Evolutionary conservation across 92 coral and sea anemone genomes (phyloP).

Genomic region (Heliopora coerulea): DNA sequence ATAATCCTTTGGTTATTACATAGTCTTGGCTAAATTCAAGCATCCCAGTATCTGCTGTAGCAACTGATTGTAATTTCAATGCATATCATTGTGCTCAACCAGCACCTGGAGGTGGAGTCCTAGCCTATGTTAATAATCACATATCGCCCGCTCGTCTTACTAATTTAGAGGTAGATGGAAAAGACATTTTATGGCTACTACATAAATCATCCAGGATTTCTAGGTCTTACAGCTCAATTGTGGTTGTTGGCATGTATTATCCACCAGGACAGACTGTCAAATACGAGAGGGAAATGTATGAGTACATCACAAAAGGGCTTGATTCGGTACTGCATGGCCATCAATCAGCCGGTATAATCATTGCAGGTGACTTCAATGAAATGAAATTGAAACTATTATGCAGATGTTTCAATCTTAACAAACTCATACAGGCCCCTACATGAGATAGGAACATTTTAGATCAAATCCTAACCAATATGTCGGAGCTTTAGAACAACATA

Average conservation of each 20-base stretch:
- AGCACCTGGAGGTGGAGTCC: constrained; percentile 16
- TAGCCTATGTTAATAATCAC: constrained; percentile 15
- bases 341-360: constrained; percentile 39
- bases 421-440: constrained; percentile 35
- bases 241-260: constrained; percentile 33
- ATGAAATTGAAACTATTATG: background rate
- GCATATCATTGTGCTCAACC: constrained; percentile 22
- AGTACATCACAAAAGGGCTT: constrained; percentile 32
- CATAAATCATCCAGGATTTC: constrained; percentile 39
- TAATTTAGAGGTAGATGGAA: constrained; percentile 17
- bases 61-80: constrained; percentile 2
- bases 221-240: constrained; percentile 32
- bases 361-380: constrained; percentile 40
- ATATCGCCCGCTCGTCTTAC: background rate
- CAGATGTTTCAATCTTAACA: background rate
- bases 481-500: constrained; percentile 36
- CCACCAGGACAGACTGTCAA: constrained; percentile 36
- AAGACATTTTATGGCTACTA: constrained; percentile 36
- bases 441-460: constrained; percentile 24
- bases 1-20: background rate
- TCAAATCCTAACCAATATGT: constrained; percentile 52
- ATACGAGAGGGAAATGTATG: constrained; percentile 14
- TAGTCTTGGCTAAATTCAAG: constrained; percentile 5
- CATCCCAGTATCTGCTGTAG: constrained; percentile 17
- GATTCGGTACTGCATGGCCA: constrained; percentile 25